Evolutionary conservation across 2,797 vertebrate genomes (phyloP), one percentile per base, ranked within the genome.

Genomic region (Poecile montanus): DNA sequence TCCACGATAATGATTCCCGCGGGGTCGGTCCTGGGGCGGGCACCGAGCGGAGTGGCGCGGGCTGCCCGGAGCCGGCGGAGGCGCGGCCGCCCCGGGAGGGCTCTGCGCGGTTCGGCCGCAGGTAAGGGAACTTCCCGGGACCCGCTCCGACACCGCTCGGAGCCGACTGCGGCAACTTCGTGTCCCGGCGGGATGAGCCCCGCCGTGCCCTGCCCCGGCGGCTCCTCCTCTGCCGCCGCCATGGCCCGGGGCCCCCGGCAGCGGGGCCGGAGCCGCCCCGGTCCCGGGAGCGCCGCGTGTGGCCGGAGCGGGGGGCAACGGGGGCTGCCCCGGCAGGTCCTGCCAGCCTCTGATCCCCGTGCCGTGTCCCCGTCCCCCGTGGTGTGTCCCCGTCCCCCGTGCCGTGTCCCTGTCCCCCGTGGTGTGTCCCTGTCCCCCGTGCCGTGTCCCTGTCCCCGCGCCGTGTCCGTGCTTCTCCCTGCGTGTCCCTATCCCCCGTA

Each of bases 101-200:
- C 21, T 91, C 20, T 15, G 48, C 27, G 54, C 30, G 72, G 54
- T 83, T 58, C 32, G 38, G 67, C 53, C 11, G 32, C 78, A 93
- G 96, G 97, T 97, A 92, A 95, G 95, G 54, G 79, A 54, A 66
- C 42, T 36, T 65, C 13, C 25, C 3, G 32, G 23, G 50, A 23
- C 17, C 19, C 22, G n/a, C 26, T 25, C 40, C 20, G 51, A 27
- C n/a, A 32, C 17, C 7, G 32, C 44, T 25, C 53, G 16, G 74
- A 65, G 57, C 45, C 17, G 12, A 10, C 45, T 5, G 51, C 19
- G 26, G 47, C 17, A 60, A 56, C 58, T 86, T 56, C 2, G 61
- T 9, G 85, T 85, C 56, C 50, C 45, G 54, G 70, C 44, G n/a
- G 44, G 66, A n/a, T 16, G 67, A 68, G 61, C 38, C 40, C 45